Percentiles rank a stretch among this genome's conserved stretches.
These are phyloP conservation scores for Eupithecia abbreviata DNA, from an alignment of 2,888 invertebrate species.

Conservation along the genomic window DNA sequence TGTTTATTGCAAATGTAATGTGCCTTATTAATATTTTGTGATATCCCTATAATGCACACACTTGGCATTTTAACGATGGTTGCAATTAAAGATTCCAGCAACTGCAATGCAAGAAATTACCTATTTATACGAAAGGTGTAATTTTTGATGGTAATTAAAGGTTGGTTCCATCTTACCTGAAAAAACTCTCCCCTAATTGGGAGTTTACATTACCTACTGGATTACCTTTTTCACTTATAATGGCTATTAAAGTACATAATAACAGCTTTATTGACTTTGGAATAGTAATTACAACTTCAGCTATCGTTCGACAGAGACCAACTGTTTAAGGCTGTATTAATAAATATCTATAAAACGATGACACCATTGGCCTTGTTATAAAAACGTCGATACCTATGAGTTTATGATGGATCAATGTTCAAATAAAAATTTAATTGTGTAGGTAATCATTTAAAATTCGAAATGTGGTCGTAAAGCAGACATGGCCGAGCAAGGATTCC, in stretches of 20 bases:
- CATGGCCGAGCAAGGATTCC: conserved; percentile 58
- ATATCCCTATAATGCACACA: conserved; percentile 26
- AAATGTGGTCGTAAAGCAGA: conserved; percentile 45
- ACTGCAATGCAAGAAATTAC: conserved; percentile 6
- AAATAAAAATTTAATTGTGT: conserved; percentile 3
- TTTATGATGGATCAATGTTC: neutral
- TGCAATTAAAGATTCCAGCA: conserved; percentile 28
- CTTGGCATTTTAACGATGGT: conserved; percentile 30
- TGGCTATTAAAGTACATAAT: neutral
- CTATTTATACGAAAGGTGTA: conserved; percentile 15
- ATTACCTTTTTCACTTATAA: conserved; percentile 5
- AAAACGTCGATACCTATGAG: neutral
- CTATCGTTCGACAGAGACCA: neutral
- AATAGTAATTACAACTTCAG: neutral
- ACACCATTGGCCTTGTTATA: neutral
- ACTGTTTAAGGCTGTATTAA: neutral
- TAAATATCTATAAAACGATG: neutral
- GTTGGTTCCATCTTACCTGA: conserved; percentile 6
- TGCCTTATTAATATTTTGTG: conserved; percentile 36
- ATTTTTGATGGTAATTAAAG: conserved; percentile 25
- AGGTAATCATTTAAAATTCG: conserved; percentile 41
- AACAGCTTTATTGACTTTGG: neutral
- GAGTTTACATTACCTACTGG: conserved; percentile 4
- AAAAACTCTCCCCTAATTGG: conserved; percentile 4
- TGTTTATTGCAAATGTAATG: conserved; percentile 37